phyloP scores from a whole-genome alignment of 2,888 invertebrate species.

The Taphrorychus bicolor region DNA sequence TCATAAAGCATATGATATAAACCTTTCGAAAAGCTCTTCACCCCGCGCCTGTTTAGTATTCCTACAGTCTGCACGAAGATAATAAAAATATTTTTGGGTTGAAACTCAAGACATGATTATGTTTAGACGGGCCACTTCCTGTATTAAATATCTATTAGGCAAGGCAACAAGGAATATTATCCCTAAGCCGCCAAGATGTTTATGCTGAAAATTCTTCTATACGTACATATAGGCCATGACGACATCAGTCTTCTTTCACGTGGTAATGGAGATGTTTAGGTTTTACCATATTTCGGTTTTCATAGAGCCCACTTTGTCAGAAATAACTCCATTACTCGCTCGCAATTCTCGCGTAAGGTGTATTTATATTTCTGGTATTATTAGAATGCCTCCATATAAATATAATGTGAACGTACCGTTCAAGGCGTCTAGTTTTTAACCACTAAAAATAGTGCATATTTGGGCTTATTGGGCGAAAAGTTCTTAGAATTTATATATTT shows the following conservation, averaged over 20 bases:
- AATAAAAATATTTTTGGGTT: not conserved
- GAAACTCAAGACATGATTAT: not conserved
- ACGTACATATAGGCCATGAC: no score
- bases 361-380: constrained; percentile 32
- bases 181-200: not conserved
- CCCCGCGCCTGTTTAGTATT: not conserved
- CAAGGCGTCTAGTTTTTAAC: constrained; percentile 10
- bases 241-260: no score
- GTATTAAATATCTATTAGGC: not conserved
- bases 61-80: not conserved
- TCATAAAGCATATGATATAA: not conserved
- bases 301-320: not conserved
- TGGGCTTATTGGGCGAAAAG: not conserved
- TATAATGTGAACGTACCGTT: constrained; percentile 21
- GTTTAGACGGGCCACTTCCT: not conserved
- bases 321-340: not conserved
- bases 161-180: not conserved
- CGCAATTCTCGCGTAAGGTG: constrained; percentile 25
- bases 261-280: not conserved
- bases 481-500: no score
- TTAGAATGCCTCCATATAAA: constrained; percentile 13
- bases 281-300: not conserved
- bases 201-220: no score
- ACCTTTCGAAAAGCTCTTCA: not conserved
- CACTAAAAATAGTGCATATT: not conserved